A percentile compares a stretch with the other conserved stretches of the same genome.
Evolutionary conservation across 2,113 vertebrate genomes (phyloP).

Genomic region (Psammodynastes pulverulentus): DNA sequence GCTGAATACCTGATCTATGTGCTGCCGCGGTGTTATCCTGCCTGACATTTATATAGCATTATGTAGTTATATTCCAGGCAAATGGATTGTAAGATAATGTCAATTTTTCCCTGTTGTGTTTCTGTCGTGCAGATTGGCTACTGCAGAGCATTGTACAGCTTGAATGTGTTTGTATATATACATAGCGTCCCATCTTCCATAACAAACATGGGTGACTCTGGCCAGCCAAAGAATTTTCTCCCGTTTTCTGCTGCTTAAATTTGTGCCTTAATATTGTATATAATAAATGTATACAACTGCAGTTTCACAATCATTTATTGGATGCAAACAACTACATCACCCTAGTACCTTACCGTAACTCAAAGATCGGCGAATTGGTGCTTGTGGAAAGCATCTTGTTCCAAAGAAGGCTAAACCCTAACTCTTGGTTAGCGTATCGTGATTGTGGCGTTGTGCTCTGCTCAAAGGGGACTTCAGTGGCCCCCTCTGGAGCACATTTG

Average conservation of each 20-base stretch:
- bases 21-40: slow-evolving; percentile 3
- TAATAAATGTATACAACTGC: slow-evolving; percentile 73
- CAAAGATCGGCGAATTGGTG: neutral
- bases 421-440: neutral
- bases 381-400: neutral
- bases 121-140: slow-evolving; percentile 50
- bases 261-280: slow-evolving; percentile 80
- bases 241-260: slow-evolving; percentile 74
- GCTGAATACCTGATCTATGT: slow-evolving; percentile 4
- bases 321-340: neutral
- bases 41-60: slow-evolving; percentile 41
- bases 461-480: neutral
- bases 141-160: slow-evolving; percentile 54
- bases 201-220: slow-evolving; percentile 58
- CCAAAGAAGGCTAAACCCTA: neutral
- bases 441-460: neutral
- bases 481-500: neutral
- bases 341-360: neutral
- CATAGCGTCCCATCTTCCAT: slow-evolving; percentile 4
- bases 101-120: slow-evolving; percentile 25
- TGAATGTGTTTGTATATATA: slow-evolving; percentile 57
- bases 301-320: neutral
- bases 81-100: slow-evolving; percentile 45
- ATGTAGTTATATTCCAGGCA: slow-evolving; percentile 52
- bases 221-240: slow-evolving; percentile 73